These are phyloP conservation scores for Antechinus flavipes DNA, from an alignment of 2,113 vertebrate species.

Conservation along the genomic window DNA sequence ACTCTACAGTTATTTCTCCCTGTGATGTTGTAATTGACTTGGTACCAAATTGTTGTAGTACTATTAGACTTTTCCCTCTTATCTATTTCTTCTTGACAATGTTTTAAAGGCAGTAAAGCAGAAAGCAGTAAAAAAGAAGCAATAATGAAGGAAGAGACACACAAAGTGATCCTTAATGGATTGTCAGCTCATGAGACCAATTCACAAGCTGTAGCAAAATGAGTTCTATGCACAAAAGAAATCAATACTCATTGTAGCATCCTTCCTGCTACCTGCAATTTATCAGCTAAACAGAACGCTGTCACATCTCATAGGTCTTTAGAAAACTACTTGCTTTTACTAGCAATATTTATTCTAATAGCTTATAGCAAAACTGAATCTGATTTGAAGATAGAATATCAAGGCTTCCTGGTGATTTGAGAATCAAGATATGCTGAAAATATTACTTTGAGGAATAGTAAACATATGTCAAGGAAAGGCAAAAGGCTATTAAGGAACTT, in stretches of 20 bases:
- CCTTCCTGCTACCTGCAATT: slow-evolving; percentile 78
- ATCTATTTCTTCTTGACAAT: slow-evolving; percentile 78
- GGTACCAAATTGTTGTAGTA: slow-evolving; percentile 63
- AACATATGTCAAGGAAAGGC: slow-evolving; percentile 2
- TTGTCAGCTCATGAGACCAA: slow-evolving; percentile 79
- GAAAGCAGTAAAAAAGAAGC: slow-evolving; percentile 81
- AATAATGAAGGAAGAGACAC: slow-evolving; percentile 82
- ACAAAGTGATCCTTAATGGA: slow-evolving; percentile 83
- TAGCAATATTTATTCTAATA: slow-evolving; percentile 62
- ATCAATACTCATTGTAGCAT: slow-evolving; percentile 83
- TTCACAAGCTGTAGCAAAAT: slow-evolving; percentile 81
- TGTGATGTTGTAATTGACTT: slow-evolving; percentile 74
- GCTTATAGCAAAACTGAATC: slow-evolving; percentile 45
- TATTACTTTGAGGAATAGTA: background rate
- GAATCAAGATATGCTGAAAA: background rate
- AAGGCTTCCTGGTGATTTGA: background rate
- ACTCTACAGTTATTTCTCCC: slow-evolving; percentile 49
- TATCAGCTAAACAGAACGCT: slow-evolving; percentile 78
- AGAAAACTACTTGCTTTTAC: slow-evolving; percentile 58
- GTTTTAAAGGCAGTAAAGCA: slow-evolving; percentile 82
- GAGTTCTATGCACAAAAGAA: slow-evolving; percentile 82
- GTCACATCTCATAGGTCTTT: slow-evolving; percentile 75
- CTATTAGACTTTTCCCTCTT: slow-evolving; percentile 68
- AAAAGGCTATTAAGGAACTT: background rate
- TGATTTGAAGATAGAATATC: background rate